phyloP scores from a whole-genome alignment of 2,797 vertebrate species.

The Tarsius wallacei region DNA sequence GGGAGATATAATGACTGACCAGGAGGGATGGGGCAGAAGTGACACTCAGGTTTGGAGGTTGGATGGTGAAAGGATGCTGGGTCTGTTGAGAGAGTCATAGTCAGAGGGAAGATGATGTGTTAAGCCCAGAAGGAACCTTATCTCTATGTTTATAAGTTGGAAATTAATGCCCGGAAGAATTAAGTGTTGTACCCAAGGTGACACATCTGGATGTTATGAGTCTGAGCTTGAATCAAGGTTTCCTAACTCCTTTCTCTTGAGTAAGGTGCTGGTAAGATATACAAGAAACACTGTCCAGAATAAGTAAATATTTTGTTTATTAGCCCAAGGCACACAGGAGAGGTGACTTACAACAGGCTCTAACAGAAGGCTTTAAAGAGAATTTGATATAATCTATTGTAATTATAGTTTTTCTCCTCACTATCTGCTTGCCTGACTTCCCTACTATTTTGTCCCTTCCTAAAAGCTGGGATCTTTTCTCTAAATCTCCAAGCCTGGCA shows the following conservation, averaged over 20 bases:
- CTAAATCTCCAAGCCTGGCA: conserved; percentile 2
- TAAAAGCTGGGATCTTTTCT: conserved; percentile 37
- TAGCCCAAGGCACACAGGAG: neutral
- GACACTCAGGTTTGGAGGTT: neutral
- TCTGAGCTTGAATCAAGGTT: neutral
- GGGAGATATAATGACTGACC: neutral
- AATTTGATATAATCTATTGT: neutral
- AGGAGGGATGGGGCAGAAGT: neutral
- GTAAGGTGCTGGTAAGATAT: neutral
- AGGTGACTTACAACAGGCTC: neutral
- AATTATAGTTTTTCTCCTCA: neutral
- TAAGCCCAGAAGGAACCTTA: neutral
- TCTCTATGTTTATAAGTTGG: conserved; percentile 22
- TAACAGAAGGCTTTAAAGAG: neutral
- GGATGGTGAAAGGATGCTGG: neutral
- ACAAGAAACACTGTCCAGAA: neutral
- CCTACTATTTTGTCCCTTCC: neutral
- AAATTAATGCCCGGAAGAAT: conserved; percentile 35
- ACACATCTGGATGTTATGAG: neutral
- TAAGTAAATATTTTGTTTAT: neutral
- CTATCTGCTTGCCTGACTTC: neutral
- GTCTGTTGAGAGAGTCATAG: neutral
- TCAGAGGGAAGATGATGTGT: conserved; percentile 15
- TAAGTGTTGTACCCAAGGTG: neutral
- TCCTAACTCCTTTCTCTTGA: neutral